Conservation (phyloP, 2,888 invertebrate genomes). For the Taenaris catops region DNA sequence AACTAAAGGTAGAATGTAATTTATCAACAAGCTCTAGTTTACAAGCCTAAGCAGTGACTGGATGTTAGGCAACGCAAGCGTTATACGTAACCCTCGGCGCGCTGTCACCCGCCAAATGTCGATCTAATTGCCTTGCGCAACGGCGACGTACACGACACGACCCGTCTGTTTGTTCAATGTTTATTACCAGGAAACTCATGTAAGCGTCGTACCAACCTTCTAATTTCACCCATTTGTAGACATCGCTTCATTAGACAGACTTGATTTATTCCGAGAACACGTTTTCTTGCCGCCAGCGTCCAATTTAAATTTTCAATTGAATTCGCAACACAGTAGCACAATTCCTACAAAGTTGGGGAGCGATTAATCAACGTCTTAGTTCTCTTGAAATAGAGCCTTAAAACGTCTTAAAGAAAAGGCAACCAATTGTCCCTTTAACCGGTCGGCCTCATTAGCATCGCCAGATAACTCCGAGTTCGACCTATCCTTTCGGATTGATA, state of each 20-base stretch:
- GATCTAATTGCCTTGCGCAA: constrained; percentile 49
- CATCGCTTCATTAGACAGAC: constrained; percentile 43
- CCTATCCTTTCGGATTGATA: constrained; percentile 58
- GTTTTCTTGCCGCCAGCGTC: constrained; percentile 24
- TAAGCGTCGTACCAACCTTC: constrained; percentile 36
- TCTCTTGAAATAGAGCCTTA: constrained; percentile 55
- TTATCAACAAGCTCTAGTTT: constrained; percentile 11
- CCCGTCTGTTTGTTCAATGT: constrained; percentile 46
- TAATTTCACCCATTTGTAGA: constrained; percentile 43
- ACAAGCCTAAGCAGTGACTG: constrained; percentile 9
- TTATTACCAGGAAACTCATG: constrained; percentile 48
- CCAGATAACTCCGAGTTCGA: constrained; percentile 49
- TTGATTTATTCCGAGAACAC: constrained; percentile 31
- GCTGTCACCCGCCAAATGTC: constrained; percentile 39
- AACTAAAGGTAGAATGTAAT: constrained; percentile 2
- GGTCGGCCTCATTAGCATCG: constrained; percentile 64
- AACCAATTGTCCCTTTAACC: constrained; percentile 66
- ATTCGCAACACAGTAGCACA: constrained; percentile 33
- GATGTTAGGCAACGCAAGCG: constrained; percentile 11
- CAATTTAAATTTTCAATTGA: constrained; percentile 36
- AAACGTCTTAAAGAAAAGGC: constrained; percentile 57
- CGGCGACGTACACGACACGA: constrained; percentile 39
- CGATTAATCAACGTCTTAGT: constrained; percentile 55
- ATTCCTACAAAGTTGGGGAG: constrained; percentile 39
- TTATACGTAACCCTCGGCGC: constrained; percentile 23